Evolutionary conservation across 2,888 invertebrate species (phyloP), one percentile per base, ranked within the genome.

Genomic region (Eulithis prunata): DNA sequence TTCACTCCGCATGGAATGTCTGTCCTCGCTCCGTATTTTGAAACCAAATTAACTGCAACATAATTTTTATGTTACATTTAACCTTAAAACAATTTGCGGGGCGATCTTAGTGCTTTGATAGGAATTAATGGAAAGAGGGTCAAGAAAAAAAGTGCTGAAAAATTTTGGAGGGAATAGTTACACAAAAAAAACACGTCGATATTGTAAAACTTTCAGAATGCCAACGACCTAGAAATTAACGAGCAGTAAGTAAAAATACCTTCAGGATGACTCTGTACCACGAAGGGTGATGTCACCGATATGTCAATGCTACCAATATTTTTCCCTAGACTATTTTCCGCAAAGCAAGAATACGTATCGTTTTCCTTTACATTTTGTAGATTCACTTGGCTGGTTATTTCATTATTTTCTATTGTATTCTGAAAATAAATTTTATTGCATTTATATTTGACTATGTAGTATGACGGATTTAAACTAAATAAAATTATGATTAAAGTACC

Each of bases 1-100:
- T 11, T 67, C 10, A 74, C 61, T 11, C 62, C 43, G 36, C 74
- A 74, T 3, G 32, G 52, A 12, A 74, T 56, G 7, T 57, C 52
- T 53, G 53, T 14, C 28, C 57, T 38, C 47, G 41, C 56, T 36
- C 66, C 69, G 32, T 71, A 74, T 45, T 59, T 45, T 32, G 62
- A 14, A 8, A 7, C 12, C 4, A 52, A 66, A 2, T 4, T 49
- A 14, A 10, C 74, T 72, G 60, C 12, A 65, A 57, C 21, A 21
- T 21, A 21, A 21, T 21, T 21, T 21, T n/a, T 3, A 32, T 32
- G 6, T 32, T 32, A 32, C 32, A 6, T 32, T 21, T 1, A 21
- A 2, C 21, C 21, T 21, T 1, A 1, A 21, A 1, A 21, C 1
- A 21, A 1, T 21, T 21, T 21, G 21, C 21, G 2, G 21, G 21